Evolutionary conservation across 1,140 invertebrate species (phyloP), one percentile per base, ranked within the genome.

Genomic region (Dendrolimus kikuchii): DNA sequence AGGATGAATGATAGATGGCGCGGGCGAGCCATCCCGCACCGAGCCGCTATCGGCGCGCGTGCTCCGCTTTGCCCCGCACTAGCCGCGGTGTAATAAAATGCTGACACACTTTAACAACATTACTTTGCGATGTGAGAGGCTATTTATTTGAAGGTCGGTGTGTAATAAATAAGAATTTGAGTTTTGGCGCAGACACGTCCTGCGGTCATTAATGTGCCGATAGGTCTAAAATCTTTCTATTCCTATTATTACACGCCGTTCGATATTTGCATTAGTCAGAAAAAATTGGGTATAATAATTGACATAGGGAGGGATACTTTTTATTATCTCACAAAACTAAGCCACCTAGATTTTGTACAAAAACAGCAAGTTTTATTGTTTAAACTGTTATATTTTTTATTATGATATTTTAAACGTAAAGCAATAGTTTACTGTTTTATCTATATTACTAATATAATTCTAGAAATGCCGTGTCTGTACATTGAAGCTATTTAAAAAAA

Each of bases 41-140:
- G n/a, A 10, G n/a, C 43, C 46, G 46, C 46, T 48, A 6, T 37
- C 46, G 23, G 7, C 46, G 66, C 64, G 49, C 41, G 38, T 52
- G 46, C 49, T 52, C 46, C 53, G 49, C 62, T 50, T 56, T 36
- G 4, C 61, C 57, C 51, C 49, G 60, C 64, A 23, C 23, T 23
- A 23, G 23, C 23, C 23, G 23, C 23, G 23, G 23, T 23, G 3
- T 23, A 23, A 23, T 74, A 79, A 86, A 86, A 79, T 80, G 83
- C 81, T 83, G 81, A 85, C 81, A 85, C 81, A 84, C 78, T 85
- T 86, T 85, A 85, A 86, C 83, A 85, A 86, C 74, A 86, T 86
- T 86, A 86, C 75, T 76, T 66, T 72, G 68, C 73, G 69, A 74
- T 74, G 70, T 77, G 73, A 81, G 74, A 78, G 81, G 74, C 74